phyloP scores from a whole-genome alignment of 1,140 invertebrate genomes.

The Anoplolepis gracilipes region DNA sequence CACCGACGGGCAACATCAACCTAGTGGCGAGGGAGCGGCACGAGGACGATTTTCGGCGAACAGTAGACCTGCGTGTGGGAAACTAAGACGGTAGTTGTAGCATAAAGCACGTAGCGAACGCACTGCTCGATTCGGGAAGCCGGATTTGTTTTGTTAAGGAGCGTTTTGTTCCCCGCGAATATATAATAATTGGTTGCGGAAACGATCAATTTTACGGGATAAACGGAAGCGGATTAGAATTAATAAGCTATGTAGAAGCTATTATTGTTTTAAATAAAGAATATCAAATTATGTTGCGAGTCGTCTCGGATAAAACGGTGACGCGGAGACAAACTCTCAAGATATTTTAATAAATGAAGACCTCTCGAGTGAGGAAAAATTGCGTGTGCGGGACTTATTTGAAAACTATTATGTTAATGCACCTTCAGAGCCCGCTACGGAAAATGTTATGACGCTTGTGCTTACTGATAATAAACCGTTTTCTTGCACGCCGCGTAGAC shows the following conservation, averaged over 20 bases:
- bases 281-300: background rate
- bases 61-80: background rate
- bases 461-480: slow-evolving; percentile 75
- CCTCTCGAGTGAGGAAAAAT: background rate
- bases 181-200: background rate
- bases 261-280: background rate
- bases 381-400: background rate
- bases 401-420: slow-evolving; percentile 17
- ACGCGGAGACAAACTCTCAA: too few species aligned
- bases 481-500: slow-evolving; percentile 70
- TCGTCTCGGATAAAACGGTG: background rate
- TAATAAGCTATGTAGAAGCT: background rate
- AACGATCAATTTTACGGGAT: background rate
- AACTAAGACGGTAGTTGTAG: background rate
- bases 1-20: background rate
- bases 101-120: background rate
- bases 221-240: background rate
- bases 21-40: background rate
- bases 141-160: background rate
- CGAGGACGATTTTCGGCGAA: slow-evolving; percentile 22
- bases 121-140: background rate
- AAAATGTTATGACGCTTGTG: slow-evolving; percentile 56
- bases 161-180: background rate
- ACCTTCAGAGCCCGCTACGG: background rate
- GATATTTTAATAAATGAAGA: background rate